Evolutionary conservation across 2,797 vertebrate species (phyloP).

Genomic region (Megaceryle alcyon): DNA sequence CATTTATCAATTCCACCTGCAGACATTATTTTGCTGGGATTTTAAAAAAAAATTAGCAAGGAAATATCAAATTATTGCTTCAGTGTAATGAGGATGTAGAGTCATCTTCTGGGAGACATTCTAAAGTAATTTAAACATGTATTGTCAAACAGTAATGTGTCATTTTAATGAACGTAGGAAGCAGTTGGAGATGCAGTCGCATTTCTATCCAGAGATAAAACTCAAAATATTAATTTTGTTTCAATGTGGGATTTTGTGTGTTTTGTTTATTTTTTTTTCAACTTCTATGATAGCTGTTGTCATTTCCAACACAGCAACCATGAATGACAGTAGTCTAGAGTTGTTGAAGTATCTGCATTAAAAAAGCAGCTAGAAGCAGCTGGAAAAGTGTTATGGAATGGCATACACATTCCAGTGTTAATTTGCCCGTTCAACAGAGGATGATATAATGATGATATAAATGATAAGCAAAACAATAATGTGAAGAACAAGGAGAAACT

Average conservation of each 20-base stretch:
- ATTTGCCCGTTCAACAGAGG: not conserved
- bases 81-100: not conserved
- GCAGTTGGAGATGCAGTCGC: not conserved
- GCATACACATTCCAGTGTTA: not conserved
- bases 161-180: not conserved
- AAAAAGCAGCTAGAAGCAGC: not conserved
- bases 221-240: not conserved
- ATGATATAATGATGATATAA: not conserved
- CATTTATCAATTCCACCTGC: not conserved
- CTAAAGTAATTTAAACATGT: not conserved
- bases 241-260: not conserved
- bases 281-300: not conserved
- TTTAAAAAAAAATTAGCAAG: not conserved
- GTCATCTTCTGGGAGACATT: rapidly evolving
- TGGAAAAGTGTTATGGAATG: not conserved
- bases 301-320: not conserved
- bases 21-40: not conserved
- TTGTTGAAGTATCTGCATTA: not conserved
- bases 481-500: not conserved
- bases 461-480: not conserved
- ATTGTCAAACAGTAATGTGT: not conserved
- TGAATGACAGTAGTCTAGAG: not conserved
- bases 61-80: not conserved
- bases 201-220: not conserved
- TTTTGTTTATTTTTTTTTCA: not conserved